phyloP scores from a whole-genome alignment of 2,113 vertebrate genomes.

The Pterocles orientalis region DNA sequence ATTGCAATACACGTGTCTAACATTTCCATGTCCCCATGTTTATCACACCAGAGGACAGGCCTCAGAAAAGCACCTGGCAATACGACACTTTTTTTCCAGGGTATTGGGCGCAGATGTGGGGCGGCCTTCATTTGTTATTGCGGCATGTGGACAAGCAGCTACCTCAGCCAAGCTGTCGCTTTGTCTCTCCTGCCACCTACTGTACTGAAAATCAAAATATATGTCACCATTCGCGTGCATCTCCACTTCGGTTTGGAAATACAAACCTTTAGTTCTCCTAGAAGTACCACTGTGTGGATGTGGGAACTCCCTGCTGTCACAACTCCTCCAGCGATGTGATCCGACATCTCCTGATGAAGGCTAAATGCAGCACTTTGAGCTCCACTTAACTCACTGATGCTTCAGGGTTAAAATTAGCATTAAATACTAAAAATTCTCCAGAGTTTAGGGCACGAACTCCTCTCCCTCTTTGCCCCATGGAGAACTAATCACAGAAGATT shows the following conservation, averaged over 20 bases:
- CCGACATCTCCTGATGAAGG: not conserved
- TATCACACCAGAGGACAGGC: not conserved
- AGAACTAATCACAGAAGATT: not conserved
- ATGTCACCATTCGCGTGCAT: rapidly evolving
- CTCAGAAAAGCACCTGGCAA: not conserved
- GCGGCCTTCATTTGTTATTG: not conserved
- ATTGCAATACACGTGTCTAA: not conserved
- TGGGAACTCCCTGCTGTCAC: not conserved
- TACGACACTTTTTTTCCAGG: not conserved
- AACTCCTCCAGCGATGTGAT: not conserved
- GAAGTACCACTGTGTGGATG: not conserved
- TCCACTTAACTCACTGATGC: not conserved
- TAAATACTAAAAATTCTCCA: not conserved
- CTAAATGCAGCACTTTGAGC: not conserved
- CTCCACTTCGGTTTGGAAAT: not conserved
- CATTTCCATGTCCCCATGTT: rapidly evolving
- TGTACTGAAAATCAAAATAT: slow-evolving; percentile 34
- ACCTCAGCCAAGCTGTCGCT: not conserved
- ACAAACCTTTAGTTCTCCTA: not conserved
- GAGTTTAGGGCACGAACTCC: not conserved
- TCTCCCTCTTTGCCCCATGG: not conserved
- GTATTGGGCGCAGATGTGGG: not conserved
- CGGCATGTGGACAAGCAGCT: not conserved
- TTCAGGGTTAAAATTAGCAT: slow-evolving; percentile 2
- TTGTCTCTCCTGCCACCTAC: slow-evolving; percentile 10